phyloP scores from a whole-genome alignment of 2,888 invertebrate species.

The Chydorus sphaericus region DNA sequence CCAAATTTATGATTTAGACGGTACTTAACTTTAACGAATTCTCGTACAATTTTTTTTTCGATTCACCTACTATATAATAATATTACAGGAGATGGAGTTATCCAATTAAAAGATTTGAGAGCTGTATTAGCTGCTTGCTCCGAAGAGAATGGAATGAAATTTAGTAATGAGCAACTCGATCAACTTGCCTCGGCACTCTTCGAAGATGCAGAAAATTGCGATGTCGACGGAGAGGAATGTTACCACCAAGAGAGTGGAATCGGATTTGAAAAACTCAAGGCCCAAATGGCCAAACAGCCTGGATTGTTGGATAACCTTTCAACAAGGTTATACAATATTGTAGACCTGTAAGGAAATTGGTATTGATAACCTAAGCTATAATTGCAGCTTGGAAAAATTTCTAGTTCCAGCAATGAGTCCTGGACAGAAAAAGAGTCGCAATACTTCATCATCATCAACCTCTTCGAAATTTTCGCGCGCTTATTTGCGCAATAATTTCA shows the following conservation, averaged over 20 bases:
- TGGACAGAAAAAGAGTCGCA: neutral
- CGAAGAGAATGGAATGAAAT: conserved; percentile 88
- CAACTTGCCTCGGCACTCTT: conserved; percentile 80
- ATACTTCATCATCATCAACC: no score
- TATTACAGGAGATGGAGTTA: conserved; percentile 77
- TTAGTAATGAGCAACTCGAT: conserved; percentile 74
- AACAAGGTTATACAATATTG: conserved; percentile 46
- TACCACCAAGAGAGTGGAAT: conserved; percentile 49
- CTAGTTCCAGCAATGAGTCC: neutral
- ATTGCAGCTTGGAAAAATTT: neutral
- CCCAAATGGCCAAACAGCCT: conserved; percentile 71
- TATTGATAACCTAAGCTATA: no score
- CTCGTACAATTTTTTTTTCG: neutral
- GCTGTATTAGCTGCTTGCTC: conserved; percentile 87
- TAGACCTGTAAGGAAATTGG: no score
- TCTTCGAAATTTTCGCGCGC: neutral
- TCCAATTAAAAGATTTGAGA: conserved; percentile 74
- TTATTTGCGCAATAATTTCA: neutral
- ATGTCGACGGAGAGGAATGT: neutral
- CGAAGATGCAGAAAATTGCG: conserved; percentile 63
- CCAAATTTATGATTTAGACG: conserved; percentile 85
- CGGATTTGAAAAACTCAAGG: conserved; percentile 73
- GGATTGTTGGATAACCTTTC: conserved; percentile 82
- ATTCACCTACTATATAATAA: neutral
- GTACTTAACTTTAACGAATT: conserved; percentile 33